phyloP scores from a whole-genome alignment of 2,113 vertebrate species.

The Amblyornis subalaris region DNA sequence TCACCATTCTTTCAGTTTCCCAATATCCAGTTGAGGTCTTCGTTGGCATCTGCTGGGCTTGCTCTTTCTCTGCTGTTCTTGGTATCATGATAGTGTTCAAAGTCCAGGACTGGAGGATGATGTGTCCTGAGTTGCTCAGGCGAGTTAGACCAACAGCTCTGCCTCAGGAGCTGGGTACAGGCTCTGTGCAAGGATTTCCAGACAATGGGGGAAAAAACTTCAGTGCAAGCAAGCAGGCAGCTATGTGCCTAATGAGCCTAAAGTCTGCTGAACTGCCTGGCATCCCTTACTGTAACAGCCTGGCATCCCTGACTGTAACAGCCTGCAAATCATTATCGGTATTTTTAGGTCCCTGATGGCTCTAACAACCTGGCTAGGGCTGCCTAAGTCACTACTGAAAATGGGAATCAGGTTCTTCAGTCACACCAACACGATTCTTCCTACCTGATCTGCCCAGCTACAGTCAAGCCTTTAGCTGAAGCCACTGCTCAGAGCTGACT shows the following conservation, averaged over 20 bases:
- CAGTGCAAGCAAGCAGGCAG: not conserved
- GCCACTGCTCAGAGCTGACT: not conserved
- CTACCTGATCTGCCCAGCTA: not conserved
- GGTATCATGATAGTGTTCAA: not conserved
- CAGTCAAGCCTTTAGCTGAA: not conserved
- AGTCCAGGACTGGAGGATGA: not conserved
- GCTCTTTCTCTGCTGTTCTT: not conserved
- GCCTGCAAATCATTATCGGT: not conserved
- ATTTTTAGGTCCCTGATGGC: conserved; percentile 1
- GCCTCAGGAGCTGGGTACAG: not conserved
- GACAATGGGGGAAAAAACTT: not conserved
- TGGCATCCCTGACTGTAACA: not conserved
- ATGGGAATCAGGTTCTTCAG: not conserved
- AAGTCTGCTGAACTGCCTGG: not conserved
- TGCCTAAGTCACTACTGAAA: not conserved
- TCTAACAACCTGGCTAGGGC: not conserved
- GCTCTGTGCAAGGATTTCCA: not conserved
- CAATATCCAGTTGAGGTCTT: not conserved
- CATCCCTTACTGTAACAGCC: not conserved
- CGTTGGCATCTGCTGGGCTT: not conserved
- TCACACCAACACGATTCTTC: not conserved
- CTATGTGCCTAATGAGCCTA: not conserved
- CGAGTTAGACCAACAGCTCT: not conserved
- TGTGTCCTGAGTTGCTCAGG: not conserved
- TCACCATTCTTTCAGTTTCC: not conserved